Evolutionary conservation across 1,140 invertebrate species (phyloP), one percentile per base, ranked within the genome.

Genomic region (Ganaspis sp.): DNA sequence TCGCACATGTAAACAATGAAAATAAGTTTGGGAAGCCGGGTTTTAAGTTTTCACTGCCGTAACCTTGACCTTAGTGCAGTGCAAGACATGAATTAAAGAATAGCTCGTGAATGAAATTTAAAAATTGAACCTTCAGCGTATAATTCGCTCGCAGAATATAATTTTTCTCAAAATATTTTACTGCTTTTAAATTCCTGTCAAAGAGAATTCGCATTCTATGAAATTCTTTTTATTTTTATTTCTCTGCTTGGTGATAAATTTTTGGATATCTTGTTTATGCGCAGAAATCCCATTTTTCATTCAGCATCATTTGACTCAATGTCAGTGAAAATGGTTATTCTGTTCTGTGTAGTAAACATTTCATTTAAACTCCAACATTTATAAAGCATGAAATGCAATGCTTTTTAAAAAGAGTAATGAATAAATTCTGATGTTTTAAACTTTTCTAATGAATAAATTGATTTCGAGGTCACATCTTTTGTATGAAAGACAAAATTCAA

Each of bases 71-170:
- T 64, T 29, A 26, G 23, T 9, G 4, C 26, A 64, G 58, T 0
- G 58, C 58, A 12, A 6, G 5, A 29, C 23, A 34, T 64, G 58
- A 64, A 64, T 64, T 64, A 64, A 64, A 64, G 58, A 64, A 64
- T 15, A 64, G 58, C 58, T 64, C 58, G 58, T 34, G 58, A 64
- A 64, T 64, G 58, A 64, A 64, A 64, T 64, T 64, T 64, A 34
- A 64, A 64, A 64, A 64, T 64, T 64, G 23, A 64, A n/a, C 58
- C 23, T 64, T 64, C 58, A 26, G 12, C 2, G 23, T 64, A 15
- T 29, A 29, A 29, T n/a, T 34, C 2, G 11, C 29, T 4, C 23
- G n/a, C 4, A n/a, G 23, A 26, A 29, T 64, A 12, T 29, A 23
- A 64, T 12, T 64, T 64, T 64, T 64, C 4, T 6, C 6, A 64